These are phyloP conservation scores for Cerceris ruficornis DNA, from an alignment of 2,888 invertebrate species.

Conservation along the genomic window DNA sequence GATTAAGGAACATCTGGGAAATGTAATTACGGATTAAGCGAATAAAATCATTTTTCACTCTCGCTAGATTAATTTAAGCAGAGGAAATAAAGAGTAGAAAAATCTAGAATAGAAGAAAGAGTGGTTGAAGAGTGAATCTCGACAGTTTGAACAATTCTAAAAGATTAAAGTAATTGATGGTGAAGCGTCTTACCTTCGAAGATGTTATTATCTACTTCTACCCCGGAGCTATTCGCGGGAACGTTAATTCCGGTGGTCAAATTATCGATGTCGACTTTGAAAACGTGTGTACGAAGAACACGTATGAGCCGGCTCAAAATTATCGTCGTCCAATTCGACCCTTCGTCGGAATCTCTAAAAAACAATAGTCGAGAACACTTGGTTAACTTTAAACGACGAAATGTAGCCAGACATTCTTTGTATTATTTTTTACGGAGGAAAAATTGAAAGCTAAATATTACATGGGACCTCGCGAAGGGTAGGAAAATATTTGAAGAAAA, in stretches of 20 bases:
- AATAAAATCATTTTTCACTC: too few species aligned
- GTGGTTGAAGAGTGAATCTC: too few species aligned
- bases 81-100: too few species aligned
- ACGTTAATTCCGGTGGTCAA: constrained; percentile 13
- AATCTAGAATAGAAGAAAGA: too few species aligned
- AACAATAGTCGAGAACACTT: not conserved
- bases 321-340: constrained; percentile 84
- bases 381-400: too few species aligned
- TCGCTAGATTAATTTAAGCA: too few species aligned
- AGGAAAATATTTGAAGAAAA: too few species aligned
- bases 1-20: too few species aligned
- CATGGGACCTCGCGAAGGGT: not conserved
- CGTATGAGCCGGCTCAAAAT: constrained; percentile 84
- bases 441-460: not conserved
- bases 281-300: constrained; percentile 85
- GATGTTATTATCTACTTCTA: constrained; percentile 17
- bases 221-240: constrained; percentile 17
- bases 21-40: too few species aligned
- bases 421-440: not conserved
- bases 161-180: too few species aligned
- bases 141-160: too few species aligned
- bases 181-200: constrained; percentile 40
- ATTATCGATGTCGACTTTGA: constrained; percentile 84
- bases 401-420: too few species aligned
- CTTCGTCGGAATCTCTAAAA: constrained; percentile 79